Evolutionary conservation across 2,113 vertebrate species (phyloP).

Genomic region (Phrynocephalus versicolor): DNA sequence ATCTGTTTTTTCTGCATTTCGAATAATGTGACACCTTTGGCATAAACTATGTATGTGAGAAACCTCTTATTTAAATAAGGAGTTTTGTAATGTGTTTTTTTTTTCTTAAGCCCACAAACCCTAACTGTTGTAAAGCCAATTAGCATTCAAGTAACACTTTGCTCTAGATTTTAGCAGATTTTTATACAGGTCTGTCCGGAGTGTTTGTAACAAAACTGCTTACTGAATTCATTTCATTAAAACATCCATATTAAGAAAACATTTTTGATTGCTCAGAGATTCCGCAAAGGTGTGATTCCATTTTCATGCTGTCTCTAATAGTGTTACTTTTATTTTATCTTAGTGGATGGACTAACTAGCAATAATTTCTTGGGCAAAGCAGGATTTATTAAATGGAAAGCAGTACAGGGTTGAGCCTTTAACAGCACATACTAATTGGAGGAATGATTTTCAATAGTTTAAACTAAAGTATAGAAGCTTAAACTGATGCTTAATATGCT

Average conservation of each 20-base stretch:
- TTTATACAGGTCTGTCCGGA: too few species aligned
- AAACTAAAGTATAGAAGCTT: slow-evolving; percentile 50
- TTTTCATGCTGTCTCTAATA: background rate
- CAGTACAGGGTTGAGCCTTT: background rate
- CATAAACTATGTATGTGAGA: background rate
- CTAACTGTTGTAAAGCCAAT: background rate
- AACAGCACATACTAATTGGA: slow-evolving; percentile 24
- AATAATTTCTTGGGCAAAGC: slow-evolving; percentile 2
- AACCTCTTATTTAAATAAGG: background rate
- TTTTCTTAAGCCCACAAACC: too few species aligned
- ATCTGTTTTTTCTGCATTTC: background rate
- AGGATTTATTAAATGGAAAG: background rate
- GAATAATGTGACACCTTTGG: background rate
- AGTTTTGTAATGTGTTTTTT: too few species aligned
- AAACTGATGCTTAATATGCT: slow-evolving; percentile 30
- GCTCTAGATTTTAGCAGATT: background rate
- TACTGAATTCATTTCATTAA: background rate
- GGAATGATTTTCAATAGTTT: slow-evolving; percentile 30
- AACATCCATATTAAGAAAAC: background rate
- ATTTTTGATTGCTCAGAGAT: background rate
- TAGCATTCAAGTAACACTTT: background rate
- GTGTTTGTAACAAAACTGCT: background rate
- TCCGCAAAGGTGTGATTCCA: background rate
- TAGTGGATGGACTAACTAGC: slow-evolving; percentile 25
- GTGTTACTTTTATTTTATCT: background rate